These are phyloP conservation scores for Embiotoca jacksoni DNA, from an alignment of 2,113 vertebrate genomes.

Conservation along the genomic window DNA sequence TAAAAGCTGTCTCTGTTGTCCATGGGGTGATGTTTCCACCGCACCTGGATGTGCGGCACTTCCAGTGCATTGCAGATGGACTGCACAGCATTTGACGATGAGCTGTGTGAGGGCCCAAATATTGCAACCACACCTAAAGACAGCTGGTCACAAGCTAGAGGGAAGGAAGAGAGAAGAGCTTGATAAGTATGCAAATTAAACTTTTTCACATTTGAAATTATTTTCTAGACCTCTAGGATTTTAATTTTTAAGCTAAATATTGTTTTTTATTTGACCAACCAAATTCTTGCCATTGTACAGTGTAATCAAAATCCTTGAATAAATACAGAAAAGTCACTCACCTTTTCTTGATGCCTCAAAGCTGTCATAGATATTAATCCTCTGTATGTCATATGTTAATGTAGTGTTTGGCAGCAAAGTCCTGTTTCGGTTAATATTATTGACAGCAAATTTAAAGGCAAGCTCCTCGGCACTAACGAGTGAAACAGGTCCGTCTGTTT, in stretches of 20 bases:
- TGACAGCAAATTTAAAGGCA: constrained; percentile 98
- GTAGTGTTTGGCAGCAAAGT: constrained; percentile 98
- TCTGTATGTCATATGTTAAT: constrained; percentile 98
- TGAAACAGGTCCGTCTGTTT: constrained; percentile 91
- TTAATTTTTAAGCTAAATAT: no score
- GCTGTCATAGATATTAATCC: constrained; percentile 99
- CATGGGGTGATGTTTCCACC: constrained; percentile 98
- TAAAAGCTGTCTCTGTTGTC: constrained; percentile 99
- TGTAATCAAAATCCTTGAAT: constrained; percentile 14
- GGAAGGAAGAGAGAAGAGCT: constrained; percentile 40
- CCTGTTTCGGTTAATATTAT: constrained; percentile 98
- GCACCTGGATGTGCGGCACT: constrained; percentile 96
- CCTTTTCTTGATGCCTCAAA: constrained; percentile 99
- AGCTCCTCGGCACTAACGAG: constrained; percentile 96
- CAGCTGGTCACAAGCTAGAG: constrained; percentile 97
- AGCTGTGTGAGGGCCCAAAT: constrained; percentile 97
- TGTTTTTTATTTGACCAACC: not conserved
- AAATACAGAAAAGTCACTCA: constrained; percentile 75
- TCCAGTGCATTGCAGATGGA: constrained; percentile 99
- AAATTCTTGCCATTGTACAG: constrained; percentile 15
- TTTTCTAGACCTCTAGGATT: no score
- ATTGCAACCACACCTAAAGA: constrained; percentile 98
- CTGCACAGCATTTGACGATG: constrained; percentile 97
- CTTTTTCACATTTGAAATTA: no score
- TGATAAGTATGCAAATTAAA: not conserved